Conservation (phyloP, 1,140 invertebrate species). For the Zaprionus davidi region DNA sequence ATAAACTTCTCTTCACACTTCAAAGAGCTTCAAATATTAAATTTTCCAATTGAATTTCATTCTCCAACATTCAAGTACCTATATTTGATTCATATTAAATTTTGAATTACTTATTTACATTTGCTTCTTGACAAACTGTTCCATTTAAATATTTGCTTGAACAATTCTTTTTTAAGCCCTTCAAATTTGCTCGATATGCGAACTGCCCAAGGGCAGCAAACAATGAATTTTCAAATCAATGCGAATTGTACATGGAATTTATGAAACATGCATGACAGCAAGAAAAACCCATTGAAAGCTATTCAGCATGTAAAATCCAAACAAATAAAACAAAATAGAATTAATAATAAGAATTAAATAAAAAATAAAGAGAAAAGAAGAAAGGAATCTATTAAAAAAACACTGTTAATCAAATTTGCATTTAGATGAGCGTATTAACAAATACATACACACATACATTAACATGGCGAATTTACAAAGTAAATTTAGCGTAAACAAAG, state of each 20-base stretch:
- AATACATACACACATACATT: conserved; percentile 34
- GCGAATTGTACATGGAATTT: conserved; percentile 26
- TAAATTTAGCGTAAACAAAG: conserved; percentile 67
- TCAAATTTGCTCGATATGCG: not conserved
- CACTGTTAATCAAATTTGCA: conserved; percentile 81
- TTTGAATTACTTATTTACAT: not conserved
- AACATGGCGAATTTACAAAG: conserved; percentile 78
- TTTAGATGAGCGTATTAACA: conserved; percentile 76
- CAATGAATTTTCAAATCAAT: conserved; percentile 54
- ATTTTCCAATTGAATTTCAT: not conserved
- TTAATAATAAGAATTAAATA: not conserved
- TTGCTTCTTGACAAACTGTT: conserved; percentile 1
- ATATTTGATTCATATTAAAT: not conserved
- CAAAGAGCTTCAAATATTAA: not conserved
- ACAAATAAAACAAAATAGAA: conserved; percentile 10
- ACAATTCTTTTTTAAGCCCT: conserved; percentile 24
- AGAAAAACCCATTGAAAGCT: conserved; percentile 9
- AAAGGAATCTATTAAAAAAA: conserved; percentile 31
- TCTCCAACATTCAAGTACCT: not conserved
- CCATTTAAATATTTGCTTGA: conserved; percentile 23
- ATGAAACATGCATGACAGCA: conserved; percentile 31
- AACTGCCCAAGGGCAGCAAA: not conserved
- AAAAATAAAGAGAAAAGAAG: conserved; percentile 6
- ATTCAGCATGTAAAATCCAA: not conserved
- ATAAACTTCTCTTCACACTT: too few species aligned